These are phyloP conservation scores for Cynopterus sphinx DNA, from an alignment of 2,797 vertebrate genomes.

Conservation along the genomic window DNA sequence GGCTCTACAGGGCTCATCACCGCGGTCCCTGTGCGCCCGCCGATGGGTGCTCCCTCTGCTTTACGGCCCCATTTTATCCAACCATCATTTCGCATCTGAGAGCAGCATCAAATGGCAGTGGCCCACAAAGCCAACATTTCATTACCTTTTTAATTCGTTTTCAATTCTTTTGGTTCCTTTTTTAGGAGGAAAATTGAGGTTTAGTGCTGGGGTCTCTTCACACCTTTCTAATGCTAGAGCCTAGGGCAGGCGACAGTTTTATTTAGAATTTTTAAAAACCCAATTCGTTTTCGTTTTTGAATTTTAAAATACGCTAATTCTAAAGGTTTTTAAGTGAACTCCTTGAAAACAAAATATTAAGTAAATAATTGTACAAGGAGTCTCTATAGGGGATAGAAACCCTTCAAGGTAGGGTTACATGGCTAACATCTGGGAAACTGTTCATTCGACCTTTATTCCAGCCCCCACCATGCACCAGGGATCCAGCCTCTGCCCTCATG, in stretches of 20 bases:
- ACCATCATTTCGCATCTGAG: background rate
- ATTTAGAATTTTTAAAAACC: background rate
- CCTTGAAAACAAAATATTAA: background rate
- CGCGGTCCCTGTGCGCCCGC: background rate
- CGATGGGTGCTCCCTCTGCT: background rate
- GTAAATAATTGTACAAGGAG: background rate
- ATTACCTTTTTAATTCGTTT: background rate
- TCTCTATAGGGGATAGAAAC: background rate
- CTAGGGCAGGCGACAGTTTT: background rate
- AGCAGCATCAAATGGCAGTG: background rate
- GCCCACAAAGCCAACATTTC: no score
- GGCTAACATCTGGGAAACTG: background rate
- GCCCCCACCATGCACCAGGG: background rate
- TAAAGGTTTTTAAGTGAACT: background rate
- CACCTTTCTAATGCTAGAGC: background rate
- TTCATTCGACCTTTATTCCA: rapidly evolving
- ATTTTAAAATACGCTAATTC: background rate
- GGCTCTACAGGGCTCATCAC: rapidly evolving
- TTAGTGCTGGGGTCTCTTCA: background rate
- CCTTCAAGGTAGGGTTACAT: rapidly evolving
- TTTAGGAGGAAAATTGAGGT: background rate
- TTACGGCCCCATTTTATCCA: no score
- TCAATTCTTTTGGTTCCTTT: background rate
- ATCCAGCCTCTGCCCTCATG: background rate
- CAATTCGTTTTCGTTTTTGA: background rate